Conservation (phyloP, 2,797 vertebrate species). For the Micromesistius poutassou region DNA sequence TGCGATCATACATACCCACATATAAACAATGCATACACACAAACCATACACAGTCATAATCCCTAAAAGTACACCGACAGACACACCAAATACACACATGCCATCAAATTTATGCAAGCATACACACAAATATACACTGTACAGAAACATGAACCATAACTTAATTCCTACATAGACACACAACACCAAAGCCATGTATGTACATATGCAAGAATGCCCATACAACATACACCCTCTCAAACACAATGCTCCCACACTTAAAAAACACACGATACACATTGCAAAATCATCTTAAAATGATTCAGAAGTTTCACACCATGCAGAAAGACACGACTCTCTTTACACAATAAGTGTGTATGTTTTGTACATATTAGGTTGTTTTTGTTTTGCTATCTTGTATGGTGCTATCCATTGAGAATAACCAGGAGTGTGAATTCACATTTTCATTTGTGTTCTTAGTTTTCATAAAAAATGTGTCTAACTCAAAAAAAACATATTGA, state of each 20-base stretch:
- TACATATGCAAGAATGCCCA: no score
- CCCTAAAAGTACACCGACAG: background rate
- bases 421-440: background rate
- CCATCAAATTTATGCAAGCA: background rate
- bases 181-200: background rate
- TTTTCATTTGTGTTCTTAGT: background rate
- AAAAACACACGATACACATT: background rate
- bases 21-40: no score
- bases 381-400: constrained; percentile 33
- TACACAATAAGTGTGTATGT: background rate
- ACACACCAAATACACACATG: background rate
- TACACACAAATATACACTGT: constrained; percentile 5
- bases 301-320: background rate
- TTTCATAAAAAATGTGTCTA: background rate
- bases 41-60: background rate
- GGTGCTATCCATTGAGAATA: constrained; percentile 43
- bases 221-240: no score
- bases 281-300: background rate
- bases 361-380: constrained; percentile 33
- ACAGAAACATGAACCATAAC: background rate
- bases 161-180: background rate
- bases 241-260: background rate
- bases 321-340: background rate
- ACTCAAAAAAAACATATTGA: background rate
- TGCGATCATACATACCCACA: no score